Evolutionary conservation across 2,888 invertebrate genomes (phyloP), one percentile per base, ranked within the genome.

Genomic region (Parnassius apollo): DNA sequence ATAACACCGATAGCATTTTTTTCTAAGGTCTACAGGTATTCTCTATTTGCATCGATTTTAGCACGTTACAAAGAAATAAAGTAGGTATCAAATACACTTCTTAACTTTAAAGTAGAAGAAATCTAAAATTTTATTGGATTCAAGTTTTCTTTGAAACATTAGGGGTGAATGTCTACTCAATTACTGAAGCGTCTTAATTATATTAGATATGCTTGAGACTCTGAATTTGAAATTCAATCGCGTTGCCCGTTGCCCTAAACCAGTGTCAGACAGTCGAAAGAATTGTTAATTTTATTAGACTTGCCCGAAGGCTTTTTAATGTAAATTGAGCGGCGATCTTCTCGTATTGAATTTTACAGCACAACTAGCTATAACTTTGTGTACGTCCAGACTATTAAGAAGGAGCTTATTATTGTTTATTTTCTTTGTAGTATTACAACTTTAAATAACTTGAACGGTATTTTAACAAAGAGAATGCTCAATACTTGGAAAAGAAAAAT

Each of bases 141-240:
- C 75, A 75, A 71, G 75, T 76, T 74, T 69, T 68, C 59, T 60
- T 64, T 75, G 66, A 76, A 79, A 75, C 78, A 70, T 68, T 71
- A 70, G 77, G 76, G 81, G 76, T 81, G 78, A 76, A 82, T 82
- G 78, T 83, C 86, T 83, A 84, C 87, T 89, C 87, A 84, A 88
- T 90, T 89, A 88, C 85, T 68, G 75, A 70, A 76, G 72, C 75
- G 77, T 76, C 83, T 83, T 88, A 90, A 91, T 91, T 89, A 83
- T 83, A 86, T 89, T 86, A 86, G 81, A 81, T 80, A 83, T 82
- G 82, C 83, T 77, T 67, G 78, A 83, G 80, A 80, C 82, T 78
- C 75, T 73, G 80, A 76, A 89, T 90, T 90, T 88, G 86, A 90
- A 91, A 89, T 88, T 86, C 88, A 89, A 90, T 88, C 81, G 78